phyloP scores from a whole-genome alignment of 2,113 vertebrate species.

The Heloderma charlesbogerti region DNA sequence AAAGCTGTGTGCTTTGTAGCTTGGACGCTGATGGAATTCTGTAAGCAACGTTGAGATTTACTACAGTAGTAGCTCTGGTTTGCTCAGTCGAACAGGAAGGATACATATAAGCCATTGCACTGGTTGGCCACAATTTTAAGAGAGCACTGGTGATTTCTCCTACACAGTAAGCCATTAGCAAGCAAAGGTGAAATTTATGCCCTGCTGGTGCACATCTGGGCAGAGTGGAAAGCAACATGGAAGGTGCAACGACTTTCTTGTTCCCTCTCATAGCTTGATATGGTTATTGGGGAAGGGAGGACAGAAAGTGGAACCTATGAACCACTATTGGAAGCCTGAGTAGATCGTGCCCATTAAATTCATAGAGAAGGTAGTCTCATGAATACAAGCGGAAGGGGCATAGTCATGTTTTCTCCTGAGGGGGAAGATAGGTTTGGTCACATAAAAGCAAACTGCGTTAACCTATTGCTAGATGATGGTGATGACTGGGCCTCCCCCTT shows the following conservation, averaged over 20 bases:
- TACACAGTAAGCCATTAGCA: no score
- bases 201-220: not conserved
- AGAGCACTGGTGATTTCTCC: no score
- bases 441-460: not conserved
- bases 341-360: not conserved
- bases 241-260: no score
- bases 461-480: not conserved
- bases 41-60: not conserved
- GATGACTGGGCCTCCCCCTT: not conserved
- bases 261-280: not conserved
- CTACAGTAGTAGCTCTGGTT: not conserved
- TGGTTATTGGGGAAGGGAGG: not conserved
- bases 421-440: not conserved
- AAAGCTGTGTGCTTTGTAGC: not conserved
- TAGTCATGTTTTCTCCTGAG: not conserved
- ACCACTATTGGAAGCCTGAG: not conserved
- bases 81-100: not conserved
- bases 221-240: not conserved
- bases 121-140: not conserved
- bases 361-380: not conserved
- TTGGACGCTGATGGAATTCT: not conserved
- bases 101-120: not conserved
- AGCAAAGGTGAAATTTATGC: not conserved
- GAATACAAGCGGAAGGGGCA: not conserved
- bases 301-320: not conserved